Conservation (phyloP, 2,888 invertebrate genomes). For the Coenonympha glycerion region DNA sequence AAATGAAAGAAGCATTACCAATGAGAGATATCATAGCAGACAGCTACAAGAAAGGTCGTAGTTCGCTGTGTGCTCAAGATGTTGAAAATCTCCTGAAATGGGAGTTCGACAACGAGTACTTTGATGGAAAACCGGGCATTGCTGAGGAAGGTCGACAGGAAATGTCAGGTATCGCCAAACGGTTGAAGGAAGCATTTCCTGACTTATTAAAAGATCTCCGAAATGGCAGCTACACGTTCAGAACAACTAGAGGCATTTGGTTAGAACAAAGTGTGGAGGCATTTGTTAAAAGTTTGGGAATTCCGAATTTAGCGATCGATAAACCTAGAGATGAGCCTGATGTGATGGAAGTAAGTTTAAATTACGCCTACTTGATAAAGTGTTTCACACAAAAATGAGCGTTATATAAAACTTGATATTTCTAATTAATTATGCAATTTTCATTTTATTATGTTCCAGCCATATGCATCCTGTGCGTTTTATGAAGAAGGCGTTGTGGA, state of each 20-base stretch:
- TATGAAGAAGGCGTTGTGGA: slow-evolving; percentile 52
- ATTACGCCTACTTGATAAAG: too few species aligned
- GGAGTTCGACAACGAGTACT: slow-evolving; percentile 42
- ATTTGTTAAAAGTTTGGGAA: slow-evolving; percentile 73
- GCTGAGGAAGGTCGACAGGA: slow-evolving; percentile 76
- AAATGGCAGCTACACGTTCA: slow-evolving; percentile 71
- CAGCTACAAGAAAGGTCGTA: slow-evolving; percentile 49
- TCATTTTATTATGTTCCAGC: slow-evolving; percentile 39
- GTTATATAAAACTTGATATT: not conserved
- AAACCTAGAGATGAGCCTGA: slow-evolving; percentile 26
- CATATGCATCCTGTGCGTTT: slow-evolving; percentile 57
- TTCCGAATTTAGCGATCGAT: slow-evolving; percentile 29
- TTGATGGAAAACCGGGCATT: slow-evolving; percentile 43
- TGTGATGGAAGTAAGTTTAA: slow-evolving; percentile 36
- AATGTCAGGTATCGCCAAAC: slow-evolving; percentile 75
- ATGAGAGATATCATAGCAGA: slow-evolving; percentile 45
- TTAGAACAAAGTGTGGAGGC: slow-evolving; percentile 77
- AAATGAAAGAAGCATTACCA: slow-evolving; percentile 47
- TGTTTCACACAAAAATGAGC: too few species aligned
- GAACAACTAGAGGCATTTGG: slow-evolving; percentile 72
- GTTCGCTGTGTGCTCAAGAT: slow-evolving; percentile 63
- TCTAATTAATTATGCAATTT: not conserved
- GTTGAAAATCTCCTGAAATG: slow-evolving; percentile 54
- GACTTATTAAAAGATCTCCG: slow-evolving; percentile 66
- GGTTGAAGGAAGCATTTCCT: slow-evolving; percentile 53